These are phyloP conservation scores for Octodonta nipae DNA, from an alignment of 2,888 invertebrate species.

Conservation along the genomic window DNA sequence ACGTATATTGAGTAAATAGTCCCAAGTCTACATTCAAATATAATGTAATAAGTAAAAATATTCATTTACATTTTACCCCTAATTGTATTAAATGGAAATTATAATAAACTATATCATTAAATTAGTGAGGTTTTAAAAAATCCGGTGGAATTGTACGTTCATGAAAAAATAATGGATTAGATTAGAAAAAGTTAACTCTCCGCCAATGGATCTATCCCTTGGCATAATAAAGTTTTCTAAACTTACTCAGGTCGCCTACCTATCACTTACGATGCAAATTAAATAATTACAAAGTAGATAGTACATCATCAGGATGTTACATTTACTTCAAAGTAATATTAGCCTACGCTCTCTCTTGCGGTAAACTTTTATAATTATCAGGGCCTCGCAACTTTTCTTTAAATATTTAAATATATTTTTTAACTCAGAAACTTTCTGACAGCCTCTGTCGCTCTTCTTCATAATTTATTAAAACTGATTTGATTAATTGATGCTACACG, in stretches of 20 bases:
- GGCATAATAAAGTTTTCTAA: slow-evolving; percentile 23
- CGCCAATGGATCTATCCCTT: slow-evolving; percentile 1
- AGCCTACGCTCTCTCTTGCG: slow-evolving; percentile 7
- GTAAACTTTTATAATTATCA: slow-evolving; percentile 32
- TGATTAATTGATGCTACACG: slow-evolving; percentile 12
- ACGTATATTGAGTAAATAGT: too few relatives aligned
- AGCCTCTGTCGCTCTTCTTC: slow-evolving; percentile 12
- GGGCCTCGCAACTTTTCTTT: slow-evolving; percentile 25
- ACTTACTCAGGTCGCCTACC: slow-evolving; percentile 23
- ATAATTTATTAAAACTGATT: slow-evolving; percentile 17
- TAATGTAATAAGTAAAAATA: too few relatives aligned
- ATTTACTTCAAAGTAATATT: slow-evolving; percentile 26
- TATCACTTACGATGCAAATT: slow-evolving; percentile 36
- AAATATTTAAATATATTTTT: slow-evolving; percentile 29
- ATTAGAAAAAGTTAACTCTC: not conserved
- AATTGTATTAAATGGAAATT: too few relatives aligned
- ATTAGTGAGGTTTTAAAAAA: too few relatives aligned
- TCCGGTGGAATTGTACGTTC: too few relatives aligned
- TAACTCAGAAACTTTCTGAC: slow-evolving; percentile 14
- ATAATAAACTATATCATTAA: too few relatives aligned
- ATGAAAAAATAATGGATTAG: too few relatives aligned
- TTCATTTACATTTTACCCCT: too few relatives aligned
- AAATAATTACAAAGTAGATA: slow-evolving; percentile 35
- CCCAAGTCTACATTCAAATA: too few relatives aligned
- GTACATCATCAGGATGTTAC: slow-evolving; percentile 25